phyloP scores from a whole-genome alignment of 2,113 vertebrate species.

The Pipa parva region DNA sequence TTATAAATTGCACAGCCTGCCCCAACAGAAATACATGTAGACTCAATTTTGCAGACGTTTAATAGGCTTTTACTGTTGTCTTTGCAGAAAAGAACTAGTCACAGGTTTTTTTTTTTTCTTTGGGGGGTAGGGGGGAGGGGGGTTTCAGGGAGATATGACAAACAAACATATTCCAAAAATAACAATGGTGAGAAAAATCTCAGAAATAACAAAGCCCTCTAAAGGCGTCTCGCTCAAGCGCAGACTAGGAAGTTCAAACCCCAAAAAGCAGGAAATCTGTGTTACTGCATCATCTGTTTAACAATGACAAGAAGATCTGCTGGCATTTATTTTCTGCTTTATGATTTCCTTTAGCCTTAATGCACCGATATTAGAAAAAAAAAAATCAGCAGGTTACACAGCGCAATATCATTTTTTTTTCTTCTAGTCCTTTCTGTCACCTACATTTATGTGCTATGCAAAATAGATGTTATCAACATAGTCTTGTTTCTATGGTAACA shows the following conservation, averaged over 20 bases:
- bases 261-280: conserved; percentile 48
- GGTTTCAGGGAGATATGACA: too few species aligned
- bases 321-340: conserved; percentile 52
- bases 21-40: conserved; percentile 75
- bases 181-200: conserved; percentile 58
- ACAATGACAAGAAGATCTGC: conserved; percentile 50
- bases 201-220: conserved; percentile 57
- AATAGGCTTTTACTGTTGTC: conserved; percentile 58
- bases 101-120: too few species aligned
- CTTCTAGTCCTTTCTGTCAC: conserved; percentile 13
- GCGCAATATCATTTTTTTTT: conserved; percentile 49
- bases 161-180: conserved; percentile 62
- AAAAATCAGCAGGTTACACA: conserved; percentile 50
- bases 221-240: conserved; percentile 53
- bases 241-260: conserved; percentile 53
- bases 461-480: conserved; percentile 47
- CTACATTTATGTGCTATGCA: conserved; percentile 43
- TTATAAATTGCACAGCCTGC: conserved; percentile 84
- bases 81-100: conserved; percentile 50
- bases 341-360: conserved; percentile 62
- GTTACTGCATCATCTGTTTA: conserved; percentile 44
- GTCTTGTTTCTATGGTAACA: conserved; percentile 79
- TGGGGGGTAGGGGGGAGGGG: too few species aligned
- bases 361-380: conserved; percentile 59
- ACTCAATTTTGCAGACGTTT: conserved; percentile 55